Evolutionary conservation across 92 coral and sea anemone genomes (phyloP).

Genomic region (Porites evermanni): DNA sequence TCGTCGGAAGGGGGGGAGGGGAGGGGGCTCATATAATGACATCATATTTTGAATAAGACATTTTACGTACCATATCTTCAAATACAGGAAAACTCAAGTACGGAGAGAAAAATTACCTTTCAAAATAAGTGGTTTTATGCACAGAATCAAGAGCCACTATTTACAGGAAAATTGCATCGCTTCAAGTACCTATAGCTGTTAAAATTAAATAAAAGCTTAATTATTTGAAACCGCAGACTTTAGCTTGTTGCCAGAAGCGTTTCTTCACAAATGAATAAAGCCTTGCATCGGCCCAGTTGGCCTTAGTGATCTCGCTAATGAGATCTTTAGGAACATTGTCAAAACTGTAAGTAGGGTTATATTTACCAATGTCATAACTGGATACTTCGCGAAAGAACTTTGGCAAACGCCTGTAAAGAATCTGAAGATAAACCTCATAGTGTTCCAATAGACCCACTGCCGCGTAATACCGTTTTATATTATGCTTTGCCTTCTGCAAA

Average conservation of each 20-base stretch:
- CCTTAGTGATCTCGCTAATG: constrained; percentile 54
- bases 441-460: constrained; percentile 85
- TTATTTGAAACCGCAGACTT: constrained; percentile 70
- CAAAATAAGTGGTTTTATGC: neutral
- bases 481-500: constrained; percentile 76
- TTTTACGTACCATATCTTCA: too few relatives aligned
- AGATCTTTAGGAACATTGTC: constrained; percentile 61
- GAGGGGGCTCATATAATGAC: too few relatives aligned
- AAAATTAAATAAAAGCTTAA: neutral
- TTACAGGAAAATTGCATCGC: neutral
- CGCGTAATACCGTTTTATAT: constrained; percentile 80
- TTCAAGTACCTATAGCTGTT: neutral
- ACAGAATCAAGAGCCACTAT: neutral
- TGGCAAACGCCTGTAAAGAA: constrained; percentile 85
- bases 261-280: constrained; percentile 72
- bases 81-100: too few relatives aligned
- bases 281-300: constrained; percentile 83
- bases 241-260: constrained; percentile 82
- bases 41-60: too few relatives aligned
- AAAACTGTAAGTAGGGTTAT: constrained; percentile 58
- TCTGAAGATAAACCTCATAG: constrained; percentile 67
- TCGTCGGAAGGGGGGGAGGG: too few relatives aligned
- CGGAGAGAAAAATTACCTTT: too few relatives aligned
- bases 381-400: constrained; percentile 61
- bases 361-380: constrained; percentile 38